phyloP scores from a whole-genome alignment of 92 coral and sea anemone species.

The Pocillopora meandrina region DNA sequence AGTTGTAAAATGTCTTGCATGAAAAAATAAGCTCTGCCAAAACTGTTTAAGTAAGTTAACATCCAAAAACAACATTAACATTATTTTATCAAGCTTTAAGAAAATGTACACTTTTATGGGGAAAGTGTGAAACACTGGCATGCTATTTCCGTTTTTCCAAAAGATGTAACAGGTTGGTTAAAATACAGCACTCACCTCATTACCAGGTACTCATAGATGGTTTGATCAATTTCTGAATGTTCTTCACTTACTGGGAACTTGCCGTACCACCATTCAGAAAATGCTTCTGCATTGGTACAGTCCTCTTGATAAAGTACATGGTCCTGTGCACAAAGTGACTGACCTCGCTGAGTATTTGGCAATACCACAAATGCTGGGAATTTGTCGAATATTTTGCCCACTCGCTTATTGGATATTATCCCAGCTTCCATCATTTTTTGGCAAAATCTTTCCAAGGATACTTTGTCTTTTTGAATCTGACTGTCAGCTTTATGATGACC shows the following conservation, averaged over 20 bases:
- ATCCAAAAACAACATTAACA: no score
- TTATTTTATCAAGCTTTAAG: no score
- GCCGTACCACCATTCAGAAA: conserved; percentile 28
- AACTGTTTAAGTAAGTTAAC: no score
- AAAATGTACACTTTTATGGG: no score
- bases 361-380: conserved; percentile 41
- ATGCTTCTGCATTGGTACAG: conserved; percentile 24
- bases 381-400: neutral
- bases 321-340: neutral
- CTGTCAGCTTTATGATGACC: neutral
- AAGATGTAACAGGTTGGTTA: neutral
- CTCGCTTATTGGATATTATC: neutral
- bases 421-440: neutral
- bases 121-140: no score
- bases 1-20: no score
- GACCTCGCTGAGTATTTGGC: conserved; percentile 19
- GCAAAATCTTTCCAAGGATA: neutral
- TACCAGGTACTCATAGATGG: neutral
- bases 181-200: neutral
- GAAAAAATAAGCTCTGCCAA: no score
- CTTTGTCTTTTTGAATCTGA: conserved; percentile 16
- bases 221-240: neutral
- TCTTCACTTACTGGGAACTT: neutral
- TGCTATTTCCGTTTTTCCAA: no score
- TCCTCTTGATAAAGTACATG: conserved; percentile 28